Percentiles rank a stretch among this genome's conserved stretches.
Evolutionary conservation across 1,140 invertebrate species (phyloP).

Genomic region (Sycophila sp.): DNA sequence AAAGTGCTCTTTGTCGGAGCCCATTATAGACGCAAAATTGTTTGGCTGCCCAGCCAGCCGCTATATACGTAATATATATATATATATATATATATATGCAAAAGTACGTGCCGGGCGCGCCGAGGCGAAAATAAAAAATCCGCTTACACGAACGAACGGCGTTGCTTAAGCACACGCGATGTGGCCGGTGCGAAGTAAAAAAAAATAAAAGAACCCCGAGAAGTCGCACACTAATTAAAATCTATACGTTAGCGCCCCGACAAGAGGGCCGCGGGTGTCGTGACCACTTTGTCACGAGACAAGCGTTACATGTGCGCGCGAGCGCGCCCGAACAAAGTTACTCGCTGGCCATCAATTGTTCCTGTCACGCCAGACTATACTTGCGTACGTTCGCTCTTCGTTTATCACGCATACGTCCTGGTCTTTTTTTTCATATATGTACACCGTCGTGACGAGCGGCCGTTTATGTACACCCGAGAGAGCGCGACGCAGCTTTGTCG

Average conservation of each 20-base stretch:
- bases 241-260: constrained; percentile 22
- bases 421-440: too few relatives aligned
- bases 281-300: constrained; percentile 45
- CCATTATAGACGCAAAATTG: too few relatives aligned
- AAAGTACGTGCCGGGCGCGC: neutral
- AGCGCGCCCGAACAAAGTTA: constrained; percentile 36
- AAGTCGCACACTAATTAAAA: constrained; percentile 40
- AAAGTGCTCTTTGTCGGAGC: too few relatives aligned
- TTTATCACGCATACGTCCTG: too few relatives aligned
- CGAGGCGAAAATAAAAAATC: neutral
- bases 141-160: constrained; percentile 36
- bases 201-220: constrained; percentile 38
- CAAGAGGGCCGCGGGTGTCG: constrained; percentile 39
- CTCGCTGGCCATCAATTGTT: constrained; percentile 27
- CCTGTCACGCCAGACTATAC: constrained; percentile 30
- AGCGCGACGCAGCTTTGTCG: too few relatives aligned
- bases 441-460: too few relatives aligned
- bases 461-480: too few relatives aligned
- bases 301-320: constrained; percentile 38
- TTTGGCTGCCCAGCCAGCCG: too few relatives aligned
- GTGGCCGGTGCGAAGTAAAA: constrained; percentile 29
- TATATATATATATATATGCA: neutral
- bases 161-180: constrained; percentile 37
- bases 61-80: too few relatives aligned
- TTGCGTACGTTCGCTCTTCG: neutral